Evolutionary conservation across 2,113 vertebrate species (phyloP), one percentile per base, ranked within the genome.

Genomic region (Vireo altiloquus): DNA sequence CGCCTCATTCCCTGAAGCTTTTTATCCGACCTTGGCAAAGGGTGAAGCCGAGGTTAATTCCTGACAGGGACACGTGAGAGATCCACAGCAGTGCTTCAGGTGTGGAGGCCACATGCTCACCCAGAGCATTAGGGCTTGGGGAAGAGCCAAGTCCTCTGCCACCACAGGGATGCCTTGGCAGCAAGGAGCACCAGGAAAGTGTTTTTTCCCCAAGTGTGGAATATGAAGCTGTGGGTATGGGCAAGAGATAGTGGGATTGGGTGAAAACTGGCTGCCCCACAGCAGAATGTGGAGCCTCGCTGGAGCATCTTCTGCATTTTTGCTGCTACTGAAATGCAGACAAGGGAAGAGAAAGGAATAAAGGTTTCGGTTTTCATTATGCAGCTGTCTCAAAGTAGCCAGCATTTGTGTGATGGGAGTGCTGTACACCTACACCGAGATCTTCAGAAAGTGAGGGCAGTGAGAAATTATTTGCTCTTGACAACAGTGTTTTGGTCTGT

Each of bases 91-190:
- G n/a, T 2, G 42, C 57, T 42, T 49, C 50, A 7, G 40, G 28
- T 0, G 0, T 10, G 52, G 47, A 39, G 47, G 24, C 44, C 37
- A 10, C 0, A 0, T 5, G 4, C 20, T 81, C 1, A 0, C 8
- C 37, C 56, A 14, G 19, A 25, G 22, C 11, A 0, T 22, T 9
- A 25, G 42, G 42, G 21, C 20, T 20, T 24, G 60, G 46, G 28
- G 69, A n/a, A 70, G 60, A 28, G n/a, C 3, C 0, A 33, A 35
- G 15, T 46, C 28, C n/a, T 66, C 13, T n/a, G 52, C 25, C 33
- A 25, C 39, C 57, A 21, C 5, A 3, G 42, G 37, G 64, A 6
- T 37, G 37, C n/a, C 25, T 28, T 33, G 60, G 86, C 11, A 16
- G 54, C 0, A 0, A 61, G 59, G 28, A 68, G 25, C 82, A 77